These are phyloP conservation scores for Oryzaephilus surinamensis DNA, from an alignment of 1,140 invertebrate genomes.

Conservation along the genomic window DNA sequence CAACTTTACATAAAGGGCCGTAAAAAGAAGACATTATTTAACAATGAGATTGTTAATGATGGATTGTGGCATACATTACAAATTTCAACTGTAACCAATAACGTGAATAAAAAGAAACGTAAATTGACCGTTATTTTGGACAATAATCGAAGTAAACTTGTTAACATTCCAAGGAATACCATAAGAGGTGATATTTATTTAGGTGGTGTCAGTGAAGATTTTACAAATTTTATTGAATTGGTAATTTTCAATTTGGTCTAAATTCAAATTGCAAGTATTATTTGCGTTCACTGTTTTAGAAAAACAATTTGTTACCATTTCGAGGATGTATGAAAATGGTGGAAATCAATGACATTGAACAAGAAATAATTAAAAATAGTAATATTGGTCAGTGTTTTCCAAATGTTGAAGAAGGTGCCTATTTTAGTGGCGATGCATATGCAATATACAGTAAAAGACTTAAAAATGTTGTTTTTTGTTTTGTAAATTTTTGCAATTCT, in stretches of 20 bases:
- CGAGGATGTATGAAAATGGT: conserved; percentile 74
- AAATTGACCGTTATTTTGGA: conserved; percentile 58
- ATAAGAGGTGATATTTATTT: conserved; percentile 64
- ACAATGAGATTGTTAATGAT: conserved; percentile 53
- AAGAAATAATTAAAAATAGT: conserved; percentile 56
- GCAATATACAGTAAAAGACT: conserved; percentile 63
- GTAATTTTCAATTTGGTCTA: conserved; percentile 14
- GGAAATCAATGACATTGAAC: conserved; percentile 61
- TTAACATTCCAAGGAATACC: conserved; percentile 57
- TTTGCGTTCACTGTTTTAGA: not conserved
- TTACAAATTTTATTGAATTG: conserved; percentile 23
- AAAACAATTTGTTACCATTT: conserved; percentile 58
- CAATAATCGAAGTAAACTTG: conserved; percentile 48
- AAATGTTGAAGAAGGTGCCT: conserved; percentile 72
- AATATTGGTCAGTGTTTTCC: conserved; percentile 81
- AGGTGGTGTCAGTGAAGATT: conserved; percentile 58
- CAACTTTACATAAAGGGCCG: conserved; percentile 3
- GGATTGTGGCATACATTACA: conserved; percentile 74
- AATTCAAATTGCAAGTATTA: too few relatives aligned
- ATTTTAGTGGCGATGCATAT: conserved; percentile 74
- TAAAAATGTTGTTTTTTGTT: not conserved
- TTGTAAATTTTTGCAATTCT: conserved; percentile 10
- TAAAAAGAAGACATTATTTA: not conserved
- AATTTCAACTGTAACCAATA: conserved; percentile 49
- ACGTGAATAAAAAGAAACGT: conserved; percentile 36